Evolutionary conservation across 2,797 vertebrate genomes (phyloP).

Genomic region (Rhinogobio ventralis): DNA sequence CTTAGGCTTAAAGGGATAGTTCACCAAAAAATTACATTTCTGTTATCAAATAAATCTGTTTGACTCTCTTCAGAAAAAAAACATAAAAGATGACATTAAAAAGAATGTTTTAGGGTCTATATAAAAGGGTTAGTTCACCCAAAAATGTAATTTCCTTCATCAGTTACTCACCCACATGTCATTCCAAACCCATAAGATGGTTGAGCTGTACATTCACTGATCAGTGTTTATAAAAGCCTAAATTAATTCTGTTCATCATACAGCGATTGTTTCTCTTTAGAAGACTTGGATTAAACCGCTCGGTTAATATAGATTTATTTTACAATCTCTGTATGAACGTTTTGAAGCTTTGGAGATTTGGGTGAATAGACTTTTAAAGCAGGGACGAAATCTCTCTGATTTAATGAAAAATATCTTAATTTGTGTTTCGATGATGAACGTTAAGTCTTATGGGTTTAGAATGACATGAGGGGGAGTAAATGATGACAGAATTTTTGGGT

Average conservation of each 20-base stretch:
- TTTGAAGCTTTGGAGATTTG: neutral
- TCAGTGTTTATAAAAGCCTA: neutral
- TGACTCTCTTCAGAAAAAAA: neutral
- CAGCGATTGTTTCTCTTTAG: neutral
- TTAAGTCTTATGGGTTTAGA: neutral
- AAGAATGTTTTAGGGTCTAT: neutral
- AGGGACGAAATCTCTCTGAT: neutral
- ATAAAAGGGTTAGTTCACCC: neutral
- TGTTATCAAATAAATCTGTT: neutral
- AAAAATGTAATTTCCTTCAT: neutral
- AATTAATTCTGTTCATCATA: neutral
- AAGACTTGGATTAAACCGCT: neutral
- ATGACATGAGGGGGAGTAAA: neutral
- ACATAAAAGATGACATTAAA: neutral
- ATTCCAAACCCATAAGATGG: neutral
- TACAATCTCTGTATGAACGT: neutral
- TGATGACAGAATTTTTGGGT: neutral
- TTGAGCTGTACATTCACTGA: neutral
- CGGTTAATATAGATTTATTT: neutral
- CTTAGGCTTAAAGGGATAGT: neutral
- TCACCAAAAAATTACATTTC: too few species aligned
- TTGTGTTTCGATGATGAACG: neutral
- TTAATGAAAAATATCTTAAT: neutral
- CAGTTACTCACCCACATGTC: neutral
- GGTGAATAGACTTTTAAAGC: neutral